These are phyloP conservation scores for Paraplagusia blochii DNA, from an alignment of 2,113 vertebrate species.

Conservation along the genomic window DNA sequence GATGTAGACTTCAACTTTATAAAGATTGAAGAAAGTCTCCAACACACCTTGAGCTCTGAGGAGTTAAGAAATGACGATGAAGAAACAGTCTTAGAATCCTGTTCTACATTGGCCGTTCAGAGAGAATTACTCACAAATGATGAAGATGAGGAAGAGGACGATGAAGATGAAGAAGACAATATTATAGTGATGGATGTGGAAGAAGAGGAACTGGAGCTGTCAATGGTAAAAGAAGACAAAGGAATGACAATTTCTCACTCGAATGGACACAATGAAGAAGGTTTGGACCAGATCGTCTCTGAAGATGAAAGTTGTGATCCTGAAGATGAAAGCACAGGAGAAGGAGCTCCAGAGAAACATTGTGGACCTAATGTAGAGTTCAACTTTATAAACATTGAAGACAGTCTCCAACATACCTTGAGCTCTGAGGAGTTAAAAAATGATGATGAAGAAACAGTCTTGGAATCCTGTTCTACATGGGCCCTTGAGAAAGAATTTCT, in stretches of 20 bases:
- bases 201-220: not conserved
- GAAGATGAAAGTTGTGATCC: constrained; percentile 1
- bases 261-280: constrained; percentile 6
- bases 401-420: not conserved
- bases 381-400: not conserved
- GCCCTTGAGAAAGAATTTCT: not conserved
- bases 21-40: not conserved
- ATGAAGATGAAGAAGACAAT: not conserved
- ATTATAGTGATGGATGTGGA: no score
- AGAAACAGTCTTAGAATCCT: not conserved
- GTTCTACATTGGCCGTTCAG: not conserved
- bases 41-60: not conserved
- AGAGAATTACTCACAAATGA: not conserved
- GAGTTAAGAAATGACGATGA: constrained; percentile 2
- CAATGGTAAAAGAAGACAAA: no score
- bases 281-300: not conserved
- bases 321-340: not conserved
- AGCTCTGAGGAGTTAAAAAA: not conserved
- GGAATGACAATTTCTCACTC: not conserved
- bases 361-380: not conserved
- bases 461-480: not conserved
- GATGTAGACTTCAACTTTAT: no score
- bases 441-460: not conserved
- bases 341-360: not conserved
- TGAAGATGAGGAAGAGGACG: not conserved